A percentile compares a stretch with the other conserved stretches of the same genome.
Conservation (phyloP, 1,140 invertebrate species). For the Leptinotarsa texana region DNA sequence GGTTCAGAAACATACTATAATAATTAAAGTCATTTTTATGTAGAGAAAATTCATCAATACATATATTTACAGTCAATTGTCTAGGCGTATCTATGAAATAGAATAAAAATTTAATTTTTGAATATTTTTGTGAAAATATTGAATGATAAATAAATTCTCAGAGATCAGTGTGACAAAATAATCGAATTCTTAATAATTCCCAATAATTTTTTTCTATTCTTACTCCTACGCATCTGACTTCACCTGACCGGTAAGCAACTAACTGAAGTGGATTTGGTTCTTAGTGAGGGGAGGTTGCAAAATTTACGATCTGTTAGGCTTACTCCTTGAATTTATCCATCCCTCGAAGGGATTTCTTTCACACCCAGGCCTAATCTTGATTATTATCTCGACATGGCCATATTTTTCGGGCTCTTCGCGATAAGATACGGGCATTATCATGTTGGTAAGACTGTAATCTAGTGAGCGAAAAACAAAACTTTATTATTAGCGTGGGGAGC, state of each 20-base stretch:
- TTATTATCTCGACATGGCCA: conserved; percentile 35
- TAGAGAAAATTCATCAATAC: too few relatives aligned
- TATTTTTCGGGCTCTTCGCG: conserved; percentile 37
- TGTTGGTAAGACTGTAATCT: conserved; percentile 35
- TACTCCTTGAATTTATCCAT: conserved; percentile 41
- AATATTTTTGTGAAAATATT: too few relatives aligned
- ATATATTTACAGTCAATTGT: too few relatives aligned
- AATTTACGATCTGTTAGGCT: conserved; percentile 43
- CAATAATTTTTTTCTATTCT: too few relatives aligned
- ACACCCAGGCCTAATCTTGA: conserved; percentile 40
- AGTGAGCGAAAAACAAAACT: conserved; percentile 14
- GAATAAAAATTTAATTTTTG: too few relatives aligned
- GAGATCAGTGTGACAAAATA: too few relatives aligned
- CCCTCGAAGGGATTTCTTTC: conserved; percentile 31
- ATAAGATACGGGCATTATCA: conserved; percentile 40
- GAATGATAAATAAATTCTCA: too few relatives aligned
- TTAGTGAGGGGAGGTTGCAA: conserved; percentile 32
- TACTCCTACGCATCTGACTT: neutral
- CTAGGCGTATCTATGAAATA: too few relatives aligned
- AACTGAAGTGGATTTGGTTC: conserved; percentile 35
- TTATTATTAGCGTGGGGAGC: conserved; percentile 5
- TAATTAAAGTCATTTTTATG: too few relatives aligned
- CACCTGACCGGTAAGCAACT: conserved; percentile 32
- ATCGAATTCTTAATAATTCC: too few relatives aligned
- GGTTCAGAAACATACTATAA: too few relatives aligned